Percentiles rank a stretch among this genome's conserved stretches.
Evolutionary conservation across 2,888 invertebrate genomes (phyloP).

Genomic region (Micropterix aruncella): DNA sequence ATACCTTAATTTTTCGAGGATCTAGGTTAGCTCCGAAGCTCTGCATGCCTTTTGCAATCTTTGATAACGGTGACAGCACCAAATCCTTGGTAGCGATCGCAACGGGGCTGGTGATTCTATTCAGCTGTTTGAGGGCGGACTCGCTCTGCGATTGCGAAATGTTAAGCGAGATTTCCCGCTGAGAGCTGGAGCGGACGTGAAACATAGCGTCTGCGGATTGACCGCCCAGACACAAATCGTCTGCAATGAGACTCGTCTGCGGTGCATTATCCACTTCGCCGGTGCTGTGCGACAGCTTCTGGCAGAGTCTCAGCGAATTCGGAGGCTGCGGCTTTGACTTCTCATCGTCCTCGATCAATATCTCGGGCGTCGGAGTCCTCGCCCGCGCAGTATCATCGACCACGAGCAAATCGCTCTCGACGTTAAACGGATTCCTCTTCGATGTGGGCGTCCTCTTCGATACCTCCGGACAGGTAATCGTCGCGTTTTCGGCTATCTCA

Average conservation of each 20-base stretch:
- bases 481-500: slow-evolving; percentile 14
- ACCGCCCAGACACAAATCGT: slow-evolving; percentile 16
- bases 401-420: background rate
- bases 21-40: slow-evolving; percentile 74
- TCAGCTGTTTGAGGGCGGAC: slow-evolving; percentile 56
- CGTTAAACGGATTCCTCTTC: slow-evolving; percentile 11
- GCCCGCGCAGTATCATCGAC: background rate
- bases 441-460: slow-evolving; percentile 19
- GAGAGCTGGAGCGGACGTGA: slow-evolving; percentile 40
- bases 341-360: slow-evolving; percentile 33
- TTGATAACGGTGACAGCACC: slow-evolving; percentile 62
- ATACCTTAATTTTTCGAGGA: slow-evolving; percentile 57
- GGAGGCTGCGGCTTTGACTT: slow-evolving; percentile 33
- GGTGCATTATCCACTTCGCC: slow-evolving; percentile 40
- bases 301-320: slow-evolving; percentile 37
- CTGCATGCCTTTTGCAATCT: slow-evolving; percentile 78
- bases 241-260: too few relatives aligned
- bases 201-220: slow-evolving; percentile 18
- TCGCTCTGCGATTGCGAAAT: slow-evolving; percentile 70
- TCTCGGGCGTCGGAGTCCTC: slow-evolving; percentile 40
- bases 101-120: slow-evolving; percentile 53
- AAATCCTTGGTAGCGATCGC: slow-evolving; percentile 47
- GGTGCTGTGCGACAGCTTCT: slow-evolving; percentile 56
- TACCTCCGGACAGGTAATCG: slow-evolving; percentile 25
- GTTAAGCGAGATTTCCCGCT: slow-evolving; percentile 52